phyloP scores from a whole-genome alignment of 1,140 invertebrate species.

The Sycobia sp. region DNA sequence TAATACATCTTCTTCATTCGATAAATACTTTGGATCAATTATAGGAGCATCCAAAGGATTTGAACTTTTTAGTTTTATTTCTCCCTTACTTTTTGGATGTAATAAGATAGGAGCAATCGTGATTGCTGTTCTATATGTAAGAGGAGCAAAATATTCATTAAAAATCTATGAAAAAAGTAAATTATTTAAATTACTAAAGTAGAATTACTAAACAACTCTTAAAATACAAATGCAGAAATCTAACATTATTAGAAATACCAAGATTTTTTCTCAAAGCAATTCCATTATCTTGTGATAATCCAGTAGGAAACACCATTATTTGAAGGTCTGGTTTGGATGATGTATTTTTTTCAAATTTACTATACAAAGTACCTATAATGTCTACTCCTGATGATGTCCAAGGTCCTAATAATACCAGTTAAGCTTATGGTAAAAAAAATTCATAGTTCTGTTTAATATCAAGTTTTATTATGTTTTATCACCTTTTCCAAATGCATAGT shows the following conservation, averaged over 20 bases:
- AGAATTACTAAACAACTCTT: too few relatives aligned
- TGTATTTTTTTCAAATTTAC: slow-evolving; percentile 49
- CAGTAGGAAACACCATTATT: slow-evolving; percentile 71
- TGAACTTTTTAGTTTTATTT: slow-evolving; percentile 66
- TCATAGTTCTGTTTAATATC: slow-evolving; percentile 1
- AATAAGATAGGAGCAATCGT: slow-evolving; percentile 71
- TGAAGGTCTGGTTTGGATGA: slow-evolving; percentile 66
- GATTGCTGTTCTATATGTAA: slow-evolving; percentile 61
- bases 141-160: slow-evolving; percentile 57
- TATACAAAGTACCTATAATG: slow-evolving; percentile 62
- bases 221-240: background rate
- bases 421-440: background rate
- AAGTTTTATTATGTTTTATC: slow-evolving; percentile 18
- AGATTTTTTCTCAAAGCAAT: slow-evolving; percentile 64
- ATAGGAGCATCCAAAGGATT: slow-evolving; percentile 70
- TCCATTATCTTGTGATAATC: slow-evolving; percentile 70
- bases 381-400: slow-evolving; percentile 66
- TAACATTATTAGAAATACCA: slow-evolving; percentile 58
- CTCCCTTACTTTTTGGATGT: slow-evolving; percentile 77
- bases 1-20: slow-evolving; percentile 66
- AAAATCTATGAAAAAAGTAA: slow-evolving; percentile 56
- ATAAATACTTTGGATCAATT: slow-evolving; percentile 81
- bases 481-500: slow-evolving; percentile 64
- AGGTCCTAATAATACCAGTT: slow-evolving; percentile 58
- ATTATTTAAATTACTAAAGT: background rate